A percentile compares a stretch with the other conserved stretches of the same genome.
Conservation (phyloP, 2,113 vertebrate genomes). For the Rhinoptilus africanus region DNA sequence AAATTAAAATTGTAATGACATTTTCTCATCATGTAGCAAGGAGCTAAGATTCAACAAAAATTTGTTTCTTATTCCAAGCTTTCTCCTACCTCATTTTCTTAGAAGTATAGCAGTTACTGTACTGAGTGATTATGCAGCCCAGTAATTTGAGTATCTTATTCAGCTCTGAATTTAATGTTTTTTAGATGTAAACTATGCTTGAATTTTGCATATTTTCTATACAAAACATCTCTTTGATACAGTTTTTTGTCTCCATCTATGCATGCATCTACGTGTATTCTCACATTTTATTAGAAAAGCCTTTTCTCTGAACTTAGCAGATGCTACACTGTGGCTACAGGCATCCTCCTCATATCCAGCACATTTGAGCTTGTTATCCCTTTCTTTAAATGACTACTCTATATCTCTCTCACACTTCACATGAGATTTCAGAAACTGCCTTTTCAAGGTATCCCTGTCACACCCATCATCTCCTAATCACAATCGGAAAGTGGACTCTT, state of each 20-base stretch:
- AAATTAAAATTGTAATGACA: background rate
- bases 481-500: background rate
- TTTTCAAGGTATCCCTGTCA: slow-evolving; percentile 6
- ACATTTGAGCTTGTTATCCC: slow-evolving; percentile 16
- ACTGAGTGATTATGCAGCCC: background rate
- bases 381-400: background rate
- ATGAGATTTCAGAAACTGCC: background rate
- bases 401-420: background rate
- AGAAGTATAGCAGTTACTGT: background rate
- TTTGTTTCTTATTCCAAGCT: background rate
- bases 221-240: background rate
- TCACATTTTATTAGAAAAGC: background rate
- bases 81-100: background rate
- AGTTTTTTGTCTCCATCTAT: background rate
- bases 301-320: slow-evolving; percentile 4
- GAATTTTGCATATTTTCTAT: background rate
- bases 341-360: background rate
- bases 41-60: background rate
- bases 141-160: background rate
- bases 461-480: background rate
- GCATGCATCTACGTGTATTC: background rate
- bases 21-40: background rate
- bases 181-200: background rate
- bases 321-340: background rate
- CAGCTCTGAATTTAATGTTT: background rate